phyloP scores from a whole-genome alignment of 92 coral and sea anemone genomes.

The Umimayanthus chanpuru region DNA sequence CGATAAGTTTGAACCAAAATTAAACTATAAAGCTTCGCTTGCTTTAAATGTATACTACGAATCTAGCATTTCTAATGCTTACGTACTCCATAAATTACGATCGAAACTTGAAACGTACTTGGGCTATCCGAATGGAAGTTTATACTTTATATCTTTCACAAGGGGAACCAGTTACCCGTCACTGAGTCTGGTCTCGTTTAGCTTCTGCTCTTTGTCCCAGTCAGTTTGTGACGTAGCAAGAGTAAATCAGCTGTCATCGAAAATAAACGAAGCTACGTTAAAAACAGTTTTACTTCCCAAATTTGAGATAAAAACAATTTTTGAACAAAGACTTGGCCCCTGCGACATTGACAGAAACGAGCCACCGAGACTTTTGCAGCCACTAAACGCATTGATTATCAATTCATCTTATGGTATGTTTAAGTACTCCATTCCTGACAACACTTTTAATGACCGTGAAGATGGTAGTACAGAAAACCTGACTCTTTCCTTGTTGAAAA shows the following conservation, averaged over 20 bases:
- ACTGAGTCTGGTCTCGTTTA: slow-evolving; percentile 42
- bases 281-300: slow-evolving; percentile 47
- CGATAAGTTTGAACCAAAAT: slow-evolving; percentile 5
- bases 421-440: slow-evolving; percentile 35
- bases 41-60: slow-evolving; percentile 26
- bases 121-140: slow-evolving; percentile 18
- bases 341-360: slow-evolving; percentile 43
- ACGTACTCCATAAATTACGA: slow-evolving; percentile 28
- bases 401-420: slow-evolving; percentile 46
- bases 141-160: slow-evolving; percentile 43
- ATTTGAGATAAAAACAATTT: slow-evolving; percentile 23
- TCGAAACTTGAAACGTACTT: slow-evolving; percentile 28
- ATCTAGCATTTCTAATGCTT: slow-evolving; percentile 39
- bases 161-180: slow-evolving; percentile 47
- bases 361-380: slow-evolving; percentile 20
- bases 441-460: slow-evolving; percentile 47
- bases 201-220: slow-evolving; percentile 31
- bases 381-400: slow-evolving; percentile 26
- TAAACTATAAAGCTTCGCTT: slow-evolving; percentile 33
- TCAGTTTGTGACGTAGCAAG: slow-evolving; percentile 26
- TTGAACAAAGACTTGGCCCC: slow-evolving; percentile 43
- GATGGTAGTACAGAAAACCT: slow-evolving; percentile 52
- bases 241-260: slow-evolving; percentile 11
- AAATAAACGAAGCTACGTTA: slow-evolving; percentile 7
- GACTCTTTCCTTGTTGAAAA: slow-evolving; percentile 36